These are phyloP conservation scores for Parascotia fuliginaria DNA, from an alignment of 2,888 invertebrate genomes.

Conservation along the genomic window DNA sequence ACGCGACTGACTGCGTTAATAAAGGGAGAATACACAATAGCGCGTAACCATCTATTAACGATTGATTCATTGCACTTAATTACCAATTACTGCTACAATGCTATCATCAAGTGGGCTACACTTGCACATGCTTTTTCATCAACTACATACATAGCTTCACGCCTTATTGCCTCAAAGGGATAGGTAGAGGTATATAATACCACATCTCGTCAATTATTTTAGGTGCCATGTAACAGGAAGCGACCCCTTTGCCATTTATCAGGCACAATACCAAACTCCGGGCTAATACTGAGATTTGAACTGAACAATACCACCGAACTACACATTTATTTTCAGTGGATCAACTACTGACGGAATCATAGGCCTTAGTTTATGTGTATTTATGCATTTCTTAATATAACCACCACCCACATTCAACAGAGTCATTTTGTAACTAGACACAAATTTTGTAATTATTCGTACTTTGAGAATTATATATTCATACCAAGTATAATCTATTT, in stretches of 20 bases:
- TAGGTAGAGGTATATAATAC: no score
- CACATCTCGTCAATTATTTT: no score
- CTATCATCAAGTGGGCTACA: conserved; percentile 27
- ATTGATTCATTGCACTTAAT: conserved; percentile 34
- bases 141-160: no score
- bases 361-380: conserved; percentile 8
- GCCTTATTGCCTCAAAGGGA: no score
- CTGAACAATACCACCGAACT: no score
- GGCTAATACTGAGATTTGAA: no score
- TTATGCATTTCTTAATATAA: conserved; percentile 26
- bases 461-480: neutral
- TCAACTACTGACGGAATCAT: neutral
- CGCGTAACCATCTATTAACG: conserved; percentile 25
- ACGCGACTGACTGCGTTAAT: conserved; percentile 22
- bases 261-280: no score
- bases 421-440: neutral
- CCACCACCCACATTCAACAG: neutral
- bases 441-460: neutral
- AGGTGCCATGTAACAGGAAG: no score
- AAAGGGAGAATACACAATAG: conserved; percentile 21
- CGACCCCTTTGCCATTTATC: no score
- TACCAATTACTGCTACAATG: conserved; percentile 23
- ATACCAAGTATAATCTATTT: neutral
- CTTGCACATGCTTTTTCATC: neutral
- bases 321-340: no score